phyloP scores from a whole-genome alignment of 1,140 invertebrate genomes.

The Aphis craccivora region DNA sequence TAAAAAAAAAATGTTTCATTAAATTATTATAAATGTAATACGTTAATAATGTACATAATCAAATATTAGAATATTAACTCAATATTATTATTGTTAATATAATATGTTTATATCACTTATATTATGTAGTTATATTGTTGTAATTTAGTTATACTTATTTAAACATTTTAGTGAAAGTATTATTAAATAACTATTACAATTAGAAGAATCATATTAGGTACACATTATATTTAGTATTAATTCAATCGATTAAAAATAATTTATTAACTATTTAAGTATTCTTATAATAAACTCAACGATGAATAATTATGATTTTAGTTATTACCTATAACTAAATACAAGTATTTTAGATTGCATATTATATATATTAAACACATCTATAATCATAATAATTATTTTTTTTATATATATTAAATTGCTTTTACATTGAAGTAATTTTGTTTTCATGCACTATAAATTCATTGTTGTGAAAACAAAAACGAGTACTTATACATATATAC shows the following conservation, averaged over 20 bases:
- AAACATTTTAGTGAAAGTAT: background rate
- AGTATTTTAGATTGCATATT: conserved; percentile 13
- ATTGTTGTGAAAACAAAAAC: background rate
- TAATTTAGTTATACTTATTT: background rate
- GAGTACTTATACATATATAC: background rate
- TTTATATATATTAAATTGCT: background rate
- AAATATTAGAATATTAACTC: background rate
- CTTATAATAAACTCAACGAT: background rate
- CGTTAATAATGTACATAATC: background rate
- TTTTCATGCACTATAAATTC: background rate
- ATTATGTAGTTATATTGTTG: background rate
- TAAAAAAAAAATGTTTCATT: background rate
- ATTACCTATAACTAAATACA: background rate
- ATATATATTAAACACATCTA: background rate
- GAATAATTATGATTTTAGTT: background rate
- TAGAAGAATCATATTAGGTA: background rate
- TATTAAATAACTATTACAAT: background rate
- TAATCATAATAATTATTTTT: background rate
- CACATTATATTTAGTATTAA: background rate
- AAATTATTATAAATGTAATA: background rate
- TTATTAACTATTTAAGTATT: background rate
- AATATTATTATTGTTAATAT: background rate
- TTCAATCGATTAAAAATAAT: conserved; percentile 7
- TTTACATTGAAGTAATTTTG: background rate
- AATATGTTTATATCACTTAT: background rate